Conservation (phyloP, 2,113 vertebrate genomes). For the Phocoena sinus region DNA sequence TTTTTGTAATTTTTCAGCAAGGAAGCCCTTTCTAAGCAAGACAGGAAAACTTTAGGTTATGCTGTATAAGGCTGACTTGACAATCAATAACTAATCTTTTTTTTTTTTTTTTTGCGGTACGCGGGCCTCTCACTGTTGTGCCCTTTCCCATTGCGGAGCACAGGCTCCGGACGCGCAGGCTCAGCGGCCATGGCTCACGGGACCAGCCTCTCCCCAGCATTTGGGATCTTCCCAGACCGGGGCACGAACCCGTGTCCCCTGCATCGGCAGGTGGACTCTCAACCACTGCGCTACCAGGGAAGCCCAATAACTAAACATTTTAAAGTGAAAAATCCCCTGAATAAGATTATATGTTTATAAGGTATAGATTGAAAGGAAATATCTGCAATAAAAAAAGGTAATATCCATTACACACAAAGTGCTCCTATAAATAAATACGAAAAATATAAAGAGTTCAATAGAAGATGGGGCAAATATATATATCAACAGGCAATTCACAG, state of each 20-base stretch:
- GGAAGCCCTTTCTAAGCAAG: background rate
- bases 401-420: background rate
- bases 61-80: background rate
- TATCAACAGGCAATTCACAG: background rate
- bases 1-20: background rate
- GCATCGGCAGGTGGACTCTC: too few species aligned
- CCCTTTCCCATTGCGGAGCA: too few species aligned
- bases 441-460: background rate
- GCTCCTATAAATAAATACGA: background rate
- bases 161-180: too few species aligned
- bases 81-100: background rate
- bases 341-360: background rate
- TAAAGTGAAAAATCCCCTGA: background rate
- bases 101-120: background rate
- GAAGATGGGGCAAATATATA: background rate
- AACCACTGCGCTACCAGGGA: too few species aligned
- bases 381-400: background rate
- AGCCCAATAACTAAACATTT: background rate
- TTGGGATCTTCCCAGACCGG: too few species aligned
- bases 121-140: too few species aligned
- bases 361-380: background rate
- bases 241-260: too few species aligned
- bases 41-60: background rate
- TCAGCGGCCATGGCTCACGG: too few species aligned
- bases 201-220: too few species aligned